phyloP scores from a whole-genome alignment of 2,113 vertebrate species.

The Clarias batrachus region DNA sequence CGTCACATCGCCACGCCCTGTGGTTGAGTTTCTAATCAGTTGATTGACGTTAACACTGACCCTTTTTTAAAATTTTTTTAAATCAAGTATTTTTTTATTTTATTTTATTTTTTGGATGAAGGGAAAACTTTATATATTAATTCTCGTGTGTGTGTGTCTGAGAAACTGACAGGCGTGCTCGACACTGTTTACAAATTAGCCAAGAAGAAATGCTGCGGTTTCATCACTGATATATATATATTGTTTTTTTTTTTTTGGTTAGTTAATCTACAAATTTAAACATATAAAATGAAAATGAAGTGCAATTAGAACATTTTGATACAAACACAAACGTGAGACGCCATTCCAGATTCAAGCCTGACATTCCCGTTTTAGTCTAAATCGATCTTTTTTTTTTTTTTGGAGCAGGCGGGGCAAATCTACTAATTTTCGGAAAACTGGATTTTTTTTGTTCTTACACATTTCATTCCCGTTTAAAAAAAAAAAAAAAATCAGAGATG shows the following conservation, averaged over 20 bases:
- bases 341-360: slow-evolving; percentile 64
- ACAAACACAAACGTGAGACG: neutral
- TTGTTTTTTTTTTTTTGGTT: neutral
- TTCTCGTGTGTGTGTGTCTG: slow-evolving; percentile 31
- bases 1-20: neutral
- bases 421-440: neutral
- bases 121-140: slow-evolving; percentile 59
- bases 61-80: slow-evolving; percentile 54
- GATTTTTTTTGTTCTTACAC: neutral
- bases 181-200: slow-evolving; percentile 77
- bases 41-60: slow-evolving; percentile 66
- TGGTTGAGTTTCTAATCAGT: neutral
- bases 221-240: slow-evolving; percentile 41
- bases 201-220: slow-evolving; percentile 74
- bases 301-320: slow-evolving; percentile 73
- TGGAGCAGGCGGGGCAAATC: neutral
- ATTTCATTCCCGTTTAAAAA: neutral
- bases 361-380: slow-evolving; percentile 66
- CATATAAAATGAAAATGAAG: slow-evolving; percentile 65
- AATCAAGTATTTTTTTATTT: neutral
- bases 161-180: slow-evolving; percentile 69
- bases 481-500: too few relatives aligned
- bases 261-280: slow-evolving; percentile 53
- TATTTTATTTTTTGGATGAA: slow-evolving; percentile 63
- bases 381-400: neutral